Percentiles rank a stretch among this genome's conserved stretches.
Evolutionary conservation across 2,113 vertebrate genomes (phyloP).

Genomic region (Raja brachyura): DNA sequence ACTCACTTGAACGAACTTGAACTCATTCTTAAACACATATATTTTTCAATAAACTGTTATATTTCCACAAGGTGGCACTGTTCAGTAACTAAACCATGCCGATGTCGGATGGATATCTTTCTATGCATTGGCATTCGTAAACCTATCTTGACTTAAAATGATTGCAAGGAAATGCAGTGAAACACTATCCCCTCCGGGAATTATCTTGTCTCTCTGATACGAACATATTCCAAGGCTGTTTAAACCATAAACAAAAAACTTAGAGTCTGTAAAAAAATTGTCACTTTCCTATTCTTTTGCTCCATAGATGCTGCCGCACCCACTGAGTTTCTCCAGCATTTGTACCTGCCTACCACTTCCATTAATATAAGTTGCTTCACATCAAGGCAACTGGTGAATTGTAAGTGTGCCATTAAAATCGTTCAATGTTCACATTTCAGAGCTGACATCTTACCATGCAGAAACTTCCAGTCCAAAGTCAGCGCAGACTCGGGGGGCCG

Average conservation of each 20-base stretch:
- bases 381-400: background rate
- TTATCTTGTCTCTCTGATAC: background rate
- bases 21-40: too few species aligned
- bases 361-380: background rate
- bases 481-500: too few species aligned
- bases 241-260: background rate
- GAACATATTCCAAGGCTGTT: background rate
- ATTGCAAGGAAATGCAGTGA: background rate
- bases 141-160: background rate
- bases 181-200: background rate
- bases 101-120: background rate
- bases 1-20: too few species aligned
- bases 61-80: conserved; percentile 26
- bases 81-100: background rate
- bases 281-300: background rate
- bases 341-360: background rate
- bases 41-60: background rate
- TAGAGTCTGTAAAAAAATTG: background rate
- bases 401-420: background rate
- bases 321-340: too few species aligned
- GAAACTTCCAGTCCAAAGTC: too few species aligned
- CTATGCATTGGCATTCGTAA: background rate
- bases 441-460: background rate
- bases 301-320: too few species aligned
- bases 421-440: background rate